phyloP scores from a whole-genome alignment of 2,888 invertebrate genomes.

The Scaptomyza flava region DNA sequence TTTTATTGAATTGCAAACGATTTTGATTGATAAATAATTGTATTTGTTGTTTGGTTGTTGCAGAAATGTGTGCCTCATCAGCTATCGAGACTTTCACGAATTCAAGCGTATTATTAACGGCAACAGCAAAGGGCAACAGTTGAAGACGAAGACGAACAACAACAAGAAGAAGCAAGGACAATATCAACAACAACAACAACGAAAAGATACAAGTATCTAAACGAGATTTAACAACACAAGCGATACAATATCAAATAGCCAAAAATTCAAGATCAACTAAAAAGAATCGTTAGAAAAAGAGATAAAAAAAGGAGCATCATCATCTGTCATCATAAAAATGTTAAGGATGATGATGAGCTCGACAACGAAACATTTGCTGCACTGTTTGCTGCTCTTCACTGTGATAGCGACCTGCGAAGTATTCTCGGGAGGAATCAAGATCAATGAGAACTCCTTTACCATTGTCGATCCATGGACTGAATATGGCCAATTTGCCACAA shows the following conservation, averaged over 20 bases:
- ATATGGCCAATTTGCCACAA: constrained; percentile 91
- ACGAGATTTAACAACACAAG: constrained; percentile 38
- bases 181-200: not conserved
- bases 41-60: constrained; percentile 4
- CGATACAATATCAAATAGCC: not conserved
- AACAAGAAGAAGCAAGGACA: not conserved
- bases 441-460: constrained; percentile 85
- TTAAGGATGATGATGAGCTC: constrained; percentile 80
- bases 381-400: constrained; percentile 90
- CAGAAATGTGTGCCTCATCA: constrained; percentile 70
- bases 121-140: constrained; percentile 4
- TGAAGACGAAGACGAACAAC: not conserved
- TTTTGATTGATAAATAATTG: constrained; percentile 14
- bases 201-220: constrained; percentile 23
- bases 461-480: constrained; percentile 92
- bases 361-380: constrained; percentile 90
- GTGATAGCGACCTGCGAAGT: constrained; percentile 91
- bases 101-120: constrained; percentile 22
- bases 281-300: not conserved
- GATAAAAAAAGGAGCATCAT: not conserved
- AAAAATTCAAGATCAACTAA: not conserved
- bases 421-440: constrained; percentile 87
- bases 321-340: not conserved
- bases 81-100: constrained; percentile 49
- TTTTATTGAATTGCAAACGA: not conserved